phyloP scores from a whole-genome alignment of 2,888 invertebrate genomes.

The Dermolepida albohirtum region DNA sequence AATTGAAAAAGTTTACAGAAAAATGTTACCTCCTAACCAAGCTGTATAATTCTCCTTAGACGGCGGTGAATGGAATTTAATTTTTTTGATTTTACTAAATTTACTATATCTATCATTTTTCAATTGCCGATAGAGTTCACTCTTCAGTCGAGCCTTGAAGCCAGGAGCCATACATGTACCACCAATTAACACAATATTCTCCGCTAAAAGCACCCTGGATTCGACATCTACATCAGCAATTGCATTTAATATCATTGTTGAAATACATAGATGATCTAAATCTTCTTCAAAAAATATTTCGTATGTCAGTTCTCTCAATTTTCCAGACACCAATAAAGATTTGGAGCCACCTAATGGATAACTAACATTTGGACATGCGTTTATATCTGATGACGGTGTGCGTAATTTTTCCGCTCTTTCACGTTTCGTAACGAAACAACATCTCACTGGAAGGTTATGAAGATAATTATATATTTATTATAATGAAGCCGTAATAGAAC shows the following conservation, averaged over 20 bases:
- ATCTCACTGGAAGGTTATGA: conserved; percentile 71
- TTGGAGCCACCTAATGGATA: conserved; percentile 76
- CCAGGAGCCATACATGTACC: conserved; percentile 89
- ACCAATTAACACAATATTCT: conserved; percentile 88
- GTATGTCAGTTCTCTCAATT: conserved; percentile 82
- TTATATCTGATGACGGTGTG: conserved; percentile 64
- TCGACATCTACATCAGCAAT: conserved; percentile 87
- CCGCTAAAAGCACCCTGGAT: conserved; percentile 79
- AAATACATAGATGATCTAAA: conserved; percentile 83
- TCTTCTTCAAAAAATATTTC: conserved; percentile 90
- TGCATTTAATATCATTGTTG: conserved; percentile 87
- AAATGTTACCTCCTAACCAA: conserved; percentile 82
- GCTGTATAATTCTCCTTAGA: conserved; percentile 84
- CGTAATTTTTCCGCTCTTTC: conserved; percentile 73
- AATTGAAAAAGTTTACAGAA: not conserved
- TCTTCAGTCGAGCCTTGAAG: conserved; percentile 81
- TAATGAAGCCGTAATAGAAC: too few species aligned
- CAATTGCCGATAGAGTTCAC: conserved; percentile 80
- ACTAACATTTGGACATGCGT: conserved; percentile 72
- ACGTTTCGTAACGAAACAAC: conserved; percentile 87
- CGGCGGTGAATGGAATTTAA: conserved; percentile 86
- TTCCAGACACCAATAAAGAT: conserved; percentile 74
- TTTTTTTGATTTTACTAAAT: conserved; percentile 70
- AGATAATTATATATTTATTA: not conserved
- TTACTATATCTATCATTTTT: conserved; percentile 72